phyloP scores from a whole-genome alignment of 2,888 invertebrate genomes.

The Keiferia lycopersicella region DNA sequence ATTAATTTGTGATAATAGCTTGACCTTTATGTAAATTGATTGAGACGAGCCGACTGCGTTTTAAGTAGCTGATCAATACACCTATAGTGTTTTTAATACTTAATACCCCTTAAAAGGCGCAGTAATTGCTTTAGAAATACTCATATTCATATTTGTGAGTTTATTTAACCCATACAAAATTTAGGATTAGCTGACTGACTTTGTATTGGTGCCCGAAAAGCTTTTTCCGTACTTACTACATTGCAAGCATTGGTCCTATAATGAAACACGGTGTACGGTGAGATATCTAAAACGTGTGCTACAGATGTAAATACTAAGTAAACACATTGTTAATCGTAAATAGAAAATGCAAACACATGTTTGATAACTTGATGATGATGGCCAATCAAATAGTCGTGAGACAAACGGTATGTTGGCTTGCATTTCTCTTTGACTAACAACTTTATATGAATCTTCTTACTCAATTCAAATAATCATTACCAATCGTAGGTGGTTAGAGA shows the following conservation, averaged over 20 bases:
- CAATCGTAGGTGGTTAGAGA: neutral
- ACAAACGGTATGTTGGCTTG: slow-evolving; percentile 26
- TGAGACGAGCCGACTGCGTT: neutral
- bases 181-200: no score
- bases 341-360: slow-evolving; percentile 36
- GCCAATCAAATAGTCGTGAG: slow-evolving; percentile 35
- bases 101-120: neutral
- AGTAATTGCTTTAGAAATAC: neutral
- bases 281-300: no score
- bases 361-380: slow-evolving; percentile 36
- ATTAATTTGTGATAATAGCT: slow-evolving; percentile 17
- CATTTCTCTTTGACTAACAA: slow-evolving; percentile 33
- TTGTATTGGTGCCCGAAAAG: no score
- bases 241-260: no score
- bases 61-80: neutral
- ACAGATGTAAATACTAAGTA: no score
- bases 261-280: no score
- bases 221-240: no score
- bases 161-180: no score
- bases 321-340: no score
- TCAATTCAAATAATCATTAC: neutral
- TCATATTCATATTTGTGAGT: no score
- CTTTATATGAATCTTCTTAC: neutral
- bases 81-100: neutral
- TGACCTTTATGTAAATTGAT: neutral